Conservation (phyloP, 2,113 vertebrate genomes). For the Castor canadensis region DNA sequence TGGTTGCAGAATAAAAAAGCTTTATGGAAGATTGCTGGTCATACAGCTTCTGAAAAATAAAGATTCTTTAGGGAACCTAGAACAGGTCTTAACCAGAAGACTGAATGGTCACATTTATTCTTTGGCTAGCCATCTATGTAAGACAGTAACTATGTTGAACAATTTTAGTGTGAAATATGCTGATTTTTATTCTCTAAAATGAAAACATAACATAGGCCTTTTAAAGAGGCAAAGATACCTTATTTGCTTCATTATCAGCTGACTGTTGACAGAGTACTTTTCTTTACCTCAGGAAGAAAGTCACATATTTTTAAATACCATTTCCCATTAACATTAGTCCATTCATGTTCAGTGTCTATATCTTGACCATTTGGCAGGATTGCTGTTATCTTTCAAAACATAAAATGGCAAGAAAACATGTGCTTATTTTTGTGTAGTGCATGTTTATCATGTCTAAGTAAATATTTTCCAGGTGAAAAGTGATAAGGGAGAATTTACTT, state of each 20-base stretch:
- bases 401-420: neutral
- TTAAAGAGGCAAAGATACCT: neutral
- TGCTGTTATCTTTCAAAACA: conserved; percentile 4
- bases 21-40: neutral
- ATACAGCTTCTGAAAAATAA: neutral
- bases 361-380: neutral
- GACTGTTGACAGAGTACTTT: conserved; percentile 10
- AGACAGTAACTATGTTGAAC: no score
- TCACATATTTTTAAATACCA: neutral
- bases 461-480: neutral
- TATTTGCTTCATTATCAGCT: conserved; percentile 37
- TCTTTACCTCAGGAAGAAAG: conserved; percentile 25
- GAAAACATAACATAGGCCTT: neutral
- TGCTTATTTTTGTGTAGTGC: neutral
- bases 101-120: neutral
- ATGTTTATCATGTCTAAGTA: neutral
- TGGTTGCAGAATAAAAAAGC: neutral
- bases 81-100: neutral
- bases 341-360: neutral
- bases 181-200: neutral
- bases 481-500: neutral
- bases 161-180: neutral
- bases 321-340: neutral
- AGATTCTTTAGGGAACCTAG: neutral
- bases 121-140: neutral